Evolutionary conservation across 2,113 vertebrate species (phyloP).

Genomic region (Parotia lawesii): DNA sequence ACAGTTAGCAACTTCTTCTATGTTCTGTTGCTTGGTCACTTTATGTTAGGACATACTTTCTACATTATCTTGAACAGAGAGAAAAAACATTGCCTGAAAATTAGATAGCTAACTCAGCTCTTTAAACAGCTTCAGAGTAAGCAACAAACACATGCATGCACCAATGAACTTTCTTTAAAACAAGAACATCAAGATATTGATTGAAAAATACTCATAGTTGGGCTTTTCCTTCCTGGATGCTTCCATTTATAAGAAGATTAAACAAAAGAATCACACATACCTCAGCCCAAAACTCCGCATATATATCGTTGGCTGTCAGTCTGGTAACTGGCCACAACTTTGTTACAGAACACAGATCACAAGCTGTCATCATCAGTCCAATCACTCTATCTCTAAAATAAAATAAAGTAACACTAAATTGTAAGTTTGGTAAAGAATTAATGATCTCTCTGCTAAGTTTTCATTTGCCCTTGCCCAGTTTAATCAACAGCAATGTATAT

Average conservation of each 20-base stretch:
- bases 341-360: slow-evolving; percentile 97
- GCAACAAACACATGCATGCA: neutral
- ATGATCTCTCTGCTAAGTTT: neutral
- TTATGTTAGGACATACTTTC: neutral
- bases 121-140: neutral
- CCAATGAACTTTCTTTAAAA: neutral
- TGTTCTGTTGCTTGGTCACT: neutral
- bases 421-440: neutral
- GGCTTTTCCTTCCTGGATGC: neutral
- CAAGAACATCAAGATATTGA: neutral
- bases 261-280: slow-evolving; percentile 68
- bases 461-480: neutral
- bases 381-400: slow-evolving; percentile 91
- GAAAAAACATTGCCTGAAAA: neutral
- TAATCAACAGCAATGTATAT: neutral
- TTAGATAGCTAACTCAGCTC: neutral
- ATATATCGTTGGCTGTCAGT: slow-evolving; percentile 93
- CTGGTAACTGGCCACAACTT: slow-evolving; percentile 94
- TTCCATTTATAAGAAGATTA: neutral
- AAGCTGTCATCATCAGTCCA: slow-evolving; percentile 98
- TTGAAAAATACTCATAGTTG: neutral
- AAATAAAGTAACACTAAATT: slow-evolving; percentile 33
- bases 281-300: slow-evolving; percentile 98
- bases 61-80: neutral
- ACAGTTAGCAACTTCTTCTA: neutral